Conservation (phyloP, 2,888 invertebrate species). For the Perizoma flavofasciatum region DNA sequence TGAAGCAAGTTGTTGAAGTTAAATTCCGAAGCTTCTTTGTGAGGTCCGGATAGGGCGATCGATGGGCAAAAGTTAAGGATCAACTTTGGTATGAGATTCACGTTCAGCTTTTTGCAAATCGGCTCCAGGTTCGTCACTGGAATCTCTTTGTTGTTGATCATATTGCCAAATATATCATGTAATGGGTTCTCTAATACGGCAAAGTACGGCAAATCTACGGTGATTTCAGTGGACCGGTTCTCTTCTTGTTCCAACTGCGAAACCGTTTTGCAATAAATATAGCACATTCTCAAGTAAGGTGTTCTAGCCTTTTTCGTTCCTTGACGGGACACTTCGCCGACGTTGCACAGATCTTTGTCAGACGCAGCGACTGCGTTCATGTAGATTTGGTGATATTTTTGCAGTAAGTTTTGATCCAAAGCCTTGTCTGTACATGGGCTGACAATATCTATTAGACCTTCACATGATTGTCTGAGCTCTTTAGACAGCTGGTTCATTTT, state of each 20-base stretch:
- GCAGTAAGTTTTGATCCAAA: conserved; percentile 63
- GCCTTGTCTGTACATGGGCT: conserved; percentile 50
- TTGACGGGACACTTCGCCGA: conserved; percentile 67
- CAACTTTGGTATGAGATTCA: conserved; percentile 89
- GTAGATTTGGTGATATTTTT: conserved; percentile 77
- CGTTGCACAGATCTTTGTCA: conserved; percentile 74
- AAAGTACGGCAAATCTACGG: conserved; percentile 71
- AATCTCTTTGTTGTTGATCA: conserved; percentile 87
- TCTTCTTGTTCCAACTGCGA: conserved; percentile 76
- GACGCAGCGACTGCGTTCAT: conserved; percentile 78
- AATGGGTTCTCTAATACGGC: conserved; percentile 80
- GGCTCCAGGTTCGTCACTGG: conserved; percentile 88
- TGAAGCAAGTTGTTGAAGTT: conserved; percentile 70
- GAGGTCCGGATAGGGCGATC: conserved; percentile 73
- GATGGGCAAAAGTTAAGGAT: conserved; percentile 89
- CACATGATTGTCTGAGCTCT: conserved; percentile 75
- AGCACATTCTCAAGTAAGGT: conserved; percentile 81
- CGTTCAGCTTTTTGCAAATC: conserved; percentile 87
- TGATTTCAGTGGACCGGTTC: conserved; percentile 50
- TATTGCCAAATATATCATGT: conserved; percentile 85
- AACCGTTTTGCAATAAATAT: conserved; percentile 84
- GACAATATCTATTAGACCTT: conserved; percentile 70
- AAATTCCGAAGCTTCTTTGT: conserved; percentile 66
- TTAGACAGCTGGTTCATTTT: conserved; percentile 76
- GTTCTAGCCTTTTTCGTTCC: conserved; percentile 67